A percentile compares a stretch with the other conserved stretches of the same genome.
Evolutionary conservation across 2,113 vertebrate genomes (phyloP).

Genomic region (Albula glossodonta): DNA sequence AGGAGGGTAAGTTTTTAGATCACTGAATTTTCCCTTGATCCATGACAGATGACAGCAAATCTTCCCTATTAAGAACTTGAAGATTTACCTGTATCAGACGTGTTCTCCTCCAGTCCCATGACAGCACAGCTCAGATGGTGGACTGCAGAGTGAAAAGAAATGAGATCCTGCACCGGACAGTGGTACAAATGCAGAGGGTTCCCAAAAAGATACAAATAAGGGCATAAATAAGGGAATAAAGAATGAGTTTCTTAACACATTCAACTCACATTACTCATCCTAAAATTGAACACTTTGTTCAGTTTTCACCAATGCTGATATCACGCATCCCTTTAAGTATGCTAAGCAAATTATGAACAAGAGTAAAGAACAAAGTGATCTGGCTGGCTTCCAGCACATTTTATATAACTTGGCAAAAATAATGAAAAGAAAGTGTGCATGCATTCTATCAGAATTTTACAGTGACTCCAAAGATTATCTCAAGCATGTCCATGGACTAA

Average conservation of each 20-base stretch:
- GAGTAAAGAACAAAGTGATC: neutral
- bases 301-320: neutral
- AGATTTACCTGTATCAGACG: neutral
- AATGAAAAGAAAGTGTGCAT: neutral
- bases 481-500: slow-evolving; percentile 5
- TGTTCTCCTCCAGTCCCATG: neutral
- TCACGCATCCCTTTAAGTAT: neutral
- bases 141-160: neutral
- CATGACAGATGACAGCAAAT: neutral
- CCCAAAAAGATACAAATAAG: too few species aligned
- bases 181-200: too few species aligned
- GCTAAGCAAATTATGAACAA: neutral
- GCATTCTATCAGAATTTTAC: neutral
- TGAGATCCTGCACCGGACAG: too few species aligned
- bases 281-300: neutral
- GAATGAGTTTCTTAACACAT: neutral
- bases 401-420: neutral
- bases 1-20: neutral
- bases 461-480: neutral
- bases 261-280: neutral
- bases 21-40: neutral
- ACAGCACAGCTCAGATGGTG: neutral
- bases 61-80: neutral
- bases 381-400: neutral
- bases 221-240: neutral